phyloP scores from a whole-genome alignment of 2,113 vertebrate species.

The Tupaia chinensis region DNA sequence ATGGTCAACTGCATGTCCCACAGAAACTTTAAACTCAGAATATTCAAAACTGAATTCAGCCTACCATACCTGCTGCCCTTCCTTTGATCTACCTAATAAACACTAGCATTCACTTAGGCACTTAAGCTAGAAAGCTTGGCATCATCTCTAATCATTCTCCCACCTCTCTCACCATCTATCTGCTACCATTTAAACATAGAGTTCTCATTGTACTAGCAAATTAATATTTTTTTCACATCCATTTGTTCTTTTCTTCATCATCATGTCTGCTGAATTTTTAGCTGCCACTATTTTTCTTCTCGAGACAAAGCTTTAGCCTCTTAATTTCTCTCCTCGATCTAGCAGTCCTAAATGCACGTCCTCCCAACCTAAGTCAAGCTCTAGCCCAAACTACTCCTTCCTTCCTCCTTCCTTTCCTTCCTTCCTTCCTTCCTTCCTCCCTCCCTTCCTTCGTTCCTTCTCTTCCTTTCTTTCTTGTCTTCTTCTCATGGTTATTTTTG shows the following conservation, averaged over 20 bases:
- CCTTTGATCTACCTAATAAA: background rate
- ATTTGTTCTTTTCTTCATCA: background rate
- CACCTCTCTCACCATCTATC: background rate
- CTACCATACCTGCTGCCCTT: background rate
- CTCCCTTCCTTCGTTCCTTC: too few species aligned
- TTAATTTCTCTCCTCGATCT: background rate
- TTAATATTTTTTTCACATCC: background rate
- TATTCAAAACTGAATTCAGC: background rate
- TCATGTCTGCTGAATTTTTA: background rate
- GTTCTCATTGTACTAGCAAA: background rate
- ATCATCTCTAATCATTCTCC: background rate
- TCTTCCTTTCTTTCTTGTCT: background rate
- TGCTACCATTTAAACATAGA: background rate
- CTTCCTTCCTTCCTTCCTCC: too few species aligned
- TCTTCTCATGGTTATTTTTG: background rate
- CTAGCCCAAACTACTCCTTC: background rate
- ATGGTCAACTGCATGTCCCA: background rate
- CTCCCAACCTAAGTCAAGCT: background rate
- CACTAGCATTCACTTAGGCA: background rate
- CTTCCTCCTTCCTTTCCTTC: background rate
- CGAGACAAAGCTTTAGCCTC: background rate
- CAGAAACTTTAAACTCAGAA: background rate
- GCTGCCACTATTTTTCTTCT: background rate
- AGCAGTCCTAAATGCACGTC: background rate
- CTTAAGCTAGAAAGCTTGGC: background rate